Conservation (phyloP, 2,797 vertebrate genomes). For the Monodelphis domestica region DNA sequence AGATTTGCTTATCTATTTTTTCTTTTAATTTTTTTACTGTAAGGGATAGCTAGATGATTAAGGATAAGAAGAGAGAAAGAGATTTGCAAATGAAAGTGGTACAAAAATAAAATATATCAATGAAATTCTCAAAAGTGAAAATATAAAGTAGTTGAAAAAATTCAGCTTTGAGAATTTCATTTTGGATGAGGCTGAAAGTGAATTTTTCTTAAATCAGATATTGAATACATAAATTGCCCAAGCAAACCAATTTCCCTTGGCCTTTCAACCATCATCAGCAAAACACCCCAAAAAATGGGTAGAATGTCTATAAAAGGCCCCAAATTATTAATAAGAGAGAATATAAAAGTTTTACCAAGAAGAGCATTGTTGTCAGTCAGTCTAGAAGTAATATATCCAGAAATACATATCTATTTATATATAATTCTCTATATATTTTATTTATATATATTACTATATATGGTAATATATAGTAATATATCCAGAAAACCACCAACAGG, state of each 20-base stretch:
- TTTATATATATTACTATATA: no score
- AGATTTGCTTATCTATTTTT: not conserved
- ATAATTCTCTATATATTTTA: no score
- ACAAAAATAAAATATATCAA: not conserved
- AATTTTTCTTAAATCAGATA: not conserved
- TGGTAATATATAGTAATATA: not conserved
- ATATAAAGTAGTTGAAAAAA: not conserved
- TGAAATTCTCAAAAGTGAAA: not conserved
- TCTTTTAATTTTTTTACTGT: not conserved
- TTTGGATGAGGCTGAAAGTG: not conserved
- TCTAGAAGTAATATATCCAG: not conserved
- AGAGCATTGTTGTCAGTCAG: not conserved
- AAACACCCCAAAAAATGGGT: not conserved
- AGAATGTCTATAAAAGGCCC: not conserved
- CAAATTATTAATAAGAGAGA: not conserved
- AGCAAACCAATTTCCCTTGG: conserved; percentile 20
- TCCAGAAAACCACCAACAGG: conserved; percentile 33
- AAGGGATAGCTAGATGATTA: not conserved
- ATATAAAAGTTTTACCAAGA: not conserved
- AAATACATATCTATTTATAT: no score
- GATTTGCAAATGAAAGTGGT: not conserved
- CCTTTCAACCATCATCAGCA: not conserved
- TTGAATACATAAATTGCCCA: not conserved
- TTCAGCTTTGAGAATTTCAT: not conserved
- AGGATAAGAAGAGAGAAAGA: not conserved